Conservation (phyloP, 2,113 vertebrate species). For the Struthio camelus region DNA sequence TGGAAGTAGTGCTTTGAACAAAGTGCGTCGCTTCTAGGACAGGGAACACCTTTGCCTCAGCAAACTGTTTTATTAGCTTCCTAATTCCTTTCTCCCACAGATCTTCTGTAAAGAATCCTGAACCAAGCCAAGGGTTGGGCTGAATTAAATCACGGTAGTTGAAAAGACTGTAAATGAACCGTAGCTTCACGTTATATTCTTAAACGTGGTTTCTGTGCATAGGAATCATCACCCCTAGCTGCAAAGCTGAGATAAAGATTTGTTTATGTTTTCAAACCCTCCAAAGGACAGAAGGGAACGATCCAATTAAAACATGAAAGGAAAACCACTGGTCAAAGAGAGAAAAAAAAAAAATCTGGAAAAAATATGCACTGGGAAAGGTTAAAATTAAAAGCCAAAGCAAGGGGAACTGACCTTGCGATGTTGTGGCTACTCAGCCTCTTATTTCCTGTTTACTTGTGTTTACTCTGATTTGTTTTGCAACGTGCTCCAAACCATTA, state of each 20-base stretch:
- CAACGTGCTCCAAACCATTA: background rate
- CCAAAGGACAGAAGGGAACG: background rate
- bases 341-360: background rate
- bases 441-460: constrained; percentile 48
- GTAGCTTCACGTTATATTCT: background rate
- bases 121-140: background rate
- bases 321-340: background rate
- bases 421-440: background rate
- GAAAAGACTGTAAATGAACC: background rate
- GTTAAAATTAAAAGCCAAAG: background rate
- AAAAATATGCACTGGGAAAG: background rate
- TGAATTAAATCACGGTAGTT: background rate
- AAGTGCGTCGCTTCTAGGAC: background rate
- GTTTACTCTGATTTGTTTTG: background rate
- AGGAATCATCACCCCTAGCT: background rate
- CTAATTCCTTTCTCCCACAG: background rate
- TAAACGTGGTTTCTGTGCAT: background rate
- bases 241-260: background rate
- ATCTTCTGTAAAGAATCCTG: background rate
- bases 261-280: background rate
- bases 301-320: background rate
- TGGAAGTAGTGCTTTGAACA: background rate
- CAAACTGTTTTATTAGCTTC: background rate
- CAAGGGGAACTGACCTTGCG: background rate
- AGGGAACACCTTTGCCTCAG: background rate